phyloP scores from a whole-genome alignment of 2,797 vertebrate species.

The Lepus oiostolus region DNA sequence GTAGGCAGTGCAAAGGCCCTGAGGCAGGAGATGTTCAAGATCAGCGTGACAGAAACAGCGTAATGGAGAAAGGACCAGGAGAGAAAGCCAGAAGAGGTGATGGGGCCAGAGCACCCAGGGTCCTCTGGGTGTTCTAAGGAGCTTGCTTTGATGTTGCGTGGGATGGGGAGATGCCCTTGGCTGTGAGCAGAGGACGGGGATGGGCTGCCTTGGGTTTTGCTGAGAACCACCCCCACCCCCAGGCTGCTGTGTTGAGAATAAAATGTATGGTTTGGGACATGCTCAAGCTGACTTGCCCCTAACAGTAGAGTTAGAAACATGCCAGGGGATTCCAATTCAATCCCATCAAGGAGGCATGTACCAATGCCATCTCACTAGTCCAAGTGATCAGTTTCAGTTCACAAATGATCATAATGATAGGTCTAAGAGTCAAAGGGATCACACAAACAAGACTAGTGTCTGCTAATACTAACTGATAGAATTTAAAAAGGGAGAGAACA shows the following conservation, averaged over 20 bases:
- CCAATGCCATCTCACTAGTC: no score
- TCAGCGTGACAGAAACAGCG: neutral
- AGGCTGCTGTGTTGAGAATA: conserved; percentile 23
- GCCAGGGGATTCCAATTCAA: no score
- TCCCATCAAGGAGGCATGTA: no score
- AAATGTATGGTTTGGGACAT: neutral
- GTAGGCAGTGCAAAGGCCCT: neutral
- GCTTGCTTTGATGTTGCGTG: neutral
- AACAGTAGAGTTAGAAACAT: no score
- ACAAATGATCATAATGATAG: no score
- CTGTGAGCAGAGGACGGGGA: neutral
- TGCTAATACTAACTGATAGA: no score
- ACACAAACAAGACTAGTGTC: no score
- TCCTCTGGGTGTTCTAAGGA: neutral
- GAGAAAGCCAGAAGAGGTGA: neutral
- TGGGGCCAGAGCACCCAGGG: neutral
- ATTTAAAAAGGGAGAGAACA: no score
- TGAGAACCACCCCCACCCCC: neutral
- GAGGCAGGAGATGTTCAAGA: neutral
- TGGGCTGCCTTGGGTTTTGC: conserved; percentile 10
- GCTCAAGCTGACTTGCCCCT: no score
- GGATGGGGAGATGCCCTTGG: neutral
- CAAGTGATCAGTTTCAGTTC: no score
- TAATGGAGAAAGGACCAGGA: neutral
- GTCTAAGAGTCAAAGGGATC: no score